These are phyloP conservation scores for Ptilodon capucinus DNA, from an alignment of 2,888 invertebrate species.

Conservation along the genomic window DNA sequence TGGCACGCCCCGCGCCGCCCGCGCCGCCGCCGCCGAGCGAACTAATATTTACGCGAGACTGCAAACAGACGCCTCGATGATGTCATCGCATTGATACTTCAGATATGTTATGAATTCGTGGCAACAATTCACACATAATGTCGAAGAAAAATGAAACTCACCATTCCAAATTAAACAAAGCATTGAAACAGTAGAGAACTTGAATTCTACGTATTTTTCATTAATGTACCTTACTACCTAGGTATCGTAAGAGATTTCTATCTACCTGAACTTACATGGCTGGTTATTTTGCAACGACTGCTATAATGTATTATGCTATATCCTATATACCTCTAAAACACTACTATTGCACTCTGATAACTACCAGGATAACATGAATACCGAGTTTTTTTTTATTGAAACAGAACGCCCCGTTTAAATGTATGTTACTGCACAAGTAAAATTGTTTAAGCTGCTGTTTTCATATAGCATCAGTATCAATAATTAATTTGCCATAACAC, in stretches of 20 bases:
- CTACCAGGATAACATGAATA: background rate
- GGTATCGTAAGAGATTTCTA: no score
- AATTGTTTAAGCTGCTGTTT: no score
- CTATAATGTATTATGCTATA: no score
- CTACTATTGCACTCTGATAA: background rate
- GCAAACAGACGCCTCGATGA: conserved; percentile 31
- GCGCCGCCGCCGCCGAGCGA: conserved; percentile 12
- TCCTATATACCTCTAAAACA: no score
- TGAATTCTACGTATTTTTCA: no score
- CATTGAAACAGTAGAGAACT: background rate
- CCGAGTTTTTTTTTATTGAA: background rate
- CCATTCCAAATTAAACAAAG: background rate
- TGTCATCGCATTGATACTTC: conserved; percentile 21
- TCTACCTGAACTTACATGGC: no score
- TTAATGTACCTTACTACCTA: no score
- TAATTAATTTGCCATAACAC: background rate
- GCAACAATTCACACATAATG: background rate
- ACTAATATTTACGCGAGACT: conserved; percentile 33
- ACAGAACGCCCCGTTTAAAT: background rate
- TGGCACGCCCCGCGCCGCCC: conserved; percentile 14
- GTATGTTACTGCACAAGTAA: no score
- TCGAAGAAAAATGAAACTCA: background rate
- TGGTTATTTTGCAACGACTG: no score
- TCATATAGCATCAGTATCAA: background rate
- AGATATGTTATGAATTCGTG: background rate